Evolutionary conservation across 2,797 vertebrate species (phyloP), one percentile per base, ranked within the genome.

Genomic region (Melanotaenia pygmaea): DNA sequence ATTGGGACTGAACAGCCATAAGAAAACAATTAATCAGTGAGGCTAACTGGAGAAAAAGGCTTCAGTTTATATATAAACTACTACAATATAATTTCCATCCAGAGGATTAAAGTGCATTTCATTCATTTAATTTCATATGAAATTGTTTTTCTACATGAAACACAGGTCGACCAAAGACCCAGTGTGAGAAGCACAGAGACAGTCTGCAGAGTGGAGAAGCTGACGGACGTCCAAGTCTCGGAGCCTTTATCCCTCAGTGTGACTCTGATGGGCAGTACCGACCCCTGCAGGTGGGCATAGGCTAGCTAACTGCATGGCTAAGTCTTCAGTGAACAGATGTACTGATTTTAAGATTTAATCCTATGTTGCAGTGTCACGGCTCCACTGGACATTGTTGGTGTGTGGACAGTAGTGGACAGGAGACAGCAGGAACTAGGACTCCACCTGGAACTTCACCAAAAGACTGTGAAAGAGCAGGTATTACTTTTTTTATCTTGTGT

Each of bases 341-440:
- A 14, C 47, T 35, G 10, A 65, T 60, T 22, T 56, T 8, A 3
- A 91, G 24, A 20, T 22, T 50, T 30, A 47, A 10, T 32, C 69
- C 59, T 95, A 94, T 65, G 93, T 35, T 64, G 47, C 92, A 97
- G 90, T 97, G 97, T 66, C 95, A 96, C 0, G 4, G 94, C 14
- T 94, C 94, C 77, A 94, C 93, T 0, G 96, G 96, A 62, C 72
- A 96, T 78, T 97, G 96, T 80, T 97, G 96, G 96, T 97, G 96
- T 0, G 96, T 98, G 88, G 93, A 96, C 7, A 82, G 8, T 0
- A 72, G 77, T 0, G 96, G 96, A 11, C 92, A 93, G 56, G 96
- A 97, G 86, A 57, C 30, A 69, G 60, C 84, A 0, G 95, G 95
- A 28, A 96, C 96, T 1, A 90, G 91, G 53, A 95, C 92, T 0